These are phyloP conservation scores for Steinernema feltiae DNA, from an alignment of 1,140 invertebrate species.

Conservation along the genomic window DNA sequence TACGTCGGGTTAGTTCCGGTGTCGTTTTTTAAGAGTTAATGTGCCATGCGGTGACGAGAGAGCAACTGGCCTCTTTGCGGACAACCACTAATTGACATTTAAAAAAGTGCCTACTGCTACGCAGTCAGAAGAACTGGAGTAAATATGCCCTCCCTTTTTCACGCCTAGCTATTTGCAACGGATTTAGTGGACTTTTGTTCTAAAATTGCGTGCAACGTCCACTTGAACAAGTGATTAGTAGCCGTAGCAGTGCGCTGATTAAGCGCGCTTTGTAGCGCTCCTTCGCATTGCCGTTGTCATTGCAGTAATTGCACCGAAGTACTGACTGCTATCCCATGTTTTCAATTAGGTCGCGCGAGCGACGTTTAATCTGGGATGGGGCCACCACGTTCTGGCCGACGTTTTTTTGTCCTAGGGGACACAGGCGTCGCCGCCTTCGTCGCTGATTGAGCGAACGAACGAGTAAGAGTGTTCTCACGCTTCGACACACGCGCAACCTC, in stretches of 20 bases:
- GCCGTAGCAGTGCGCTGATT: background rate
- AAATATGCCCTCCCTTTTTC: background rate
- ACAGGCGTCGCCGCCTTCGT: constrained; percentile 10
- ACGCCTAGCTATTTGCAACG: background rate
- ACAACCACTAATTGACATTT: background rate
- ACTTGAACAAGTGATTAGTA: constrained; percentile 9
- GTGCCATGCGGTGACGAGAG: background rate
- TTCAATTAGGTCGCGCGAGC: constrained; percentile 12
- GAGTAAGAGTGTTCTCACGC: constrained; percentile 15
- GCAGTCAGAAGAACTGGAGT: background rate
- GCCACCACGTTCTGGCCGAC: constrained; percentile 7
- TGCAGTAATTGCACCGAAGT: constrained; percentile 8
- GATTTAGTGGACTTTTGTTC: background rate
- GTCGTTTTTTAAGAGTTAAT: background rate
- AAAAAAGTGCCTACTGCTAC: background rate
- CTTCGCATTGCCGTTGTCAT: background rate
- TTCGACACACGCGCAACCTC: constrained; percentile 12
- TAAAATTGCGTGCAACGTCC: constrained; percentile 7
- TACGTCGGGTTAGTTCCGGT: constrained; percentile 36
- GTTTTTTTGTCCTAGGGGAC: constrained; percentile 13
- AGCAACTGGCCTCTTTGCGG: background rate
- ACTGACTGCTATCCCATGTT: constrained; percentile 9
- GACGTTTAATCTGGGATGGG: constrained; percentile 13
- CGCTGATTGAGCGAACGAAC: constrained; percentile 11
- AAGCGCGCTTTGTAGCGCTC: constrained; percentile 1